Conservation (phyloP, 2,888 invertebrate genomes). For the Meganola albula region DNA sequence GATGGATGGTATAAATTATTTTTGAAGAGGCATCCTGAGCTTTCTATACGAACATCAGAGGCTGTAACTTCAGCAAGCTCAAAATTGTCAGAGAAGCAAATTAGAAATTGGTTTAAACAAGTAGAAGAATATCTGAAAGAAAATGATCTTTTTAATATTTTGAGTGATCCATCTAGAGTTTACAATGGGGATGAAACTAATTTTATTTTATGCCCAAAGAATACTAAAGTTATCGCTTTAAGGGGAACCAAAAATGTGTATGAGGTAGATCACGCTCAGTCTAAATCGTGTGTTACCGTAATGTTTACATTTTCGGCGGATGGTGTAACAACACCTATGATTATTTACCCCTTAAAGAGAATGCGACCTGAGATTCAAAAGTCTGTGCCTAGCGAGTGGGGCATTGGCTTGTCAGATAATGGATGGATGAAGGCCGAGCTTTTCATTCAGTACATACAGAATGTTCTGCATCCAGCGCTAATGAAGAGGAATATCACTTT, state of each 20-base stretch:
- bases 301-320: constrained; percentile 27
- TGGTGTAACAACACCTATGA: constrained; percentile 12
- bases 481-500: not conserved
- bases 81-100: constrained; percentile 30
- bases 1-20: constrained; percentile 22
- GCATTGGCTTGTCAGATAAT: constrained; percentile 9
- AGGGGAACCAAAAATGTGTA: constrained; percentile 18
- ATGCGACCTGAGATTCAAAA: constrained; percentile 10
- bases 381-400: constrained; percentile 14
- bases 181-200: constrained; percentile 32
- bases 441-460: constrained; percentile 7
- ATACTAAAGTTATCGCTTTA: constrained; percentile 20
- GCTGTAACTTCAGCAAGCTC: constrained; percentile 30
- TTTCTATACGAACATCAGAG: constrained; percentile 24
- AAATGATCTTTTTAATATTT: constrained; percentile 14
- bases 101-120: constrained; percentile 32
- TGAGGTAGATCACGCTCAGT: constrained; percentile 6
- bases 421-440: constrained; percentile 12
- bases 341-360: constrained; percentile 17
- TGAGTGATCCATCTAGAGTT: constrained; percentile 21
- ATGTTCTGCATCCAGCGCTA: constrained; percentile 6
- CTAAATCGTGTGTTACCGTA: constrained; percentile 10
- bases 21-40: constrained; percentile 28
- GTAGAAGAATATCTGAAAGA: constrained; percentile 19
- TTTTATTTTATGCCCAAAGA: constrained; percentile 27